Percentiles rank a stretch among this genome's conserved stretches.
phyloP scores from a whole-genome alignment of 2,888 invertebrate species.

The Oscheius onirici region DNA sequence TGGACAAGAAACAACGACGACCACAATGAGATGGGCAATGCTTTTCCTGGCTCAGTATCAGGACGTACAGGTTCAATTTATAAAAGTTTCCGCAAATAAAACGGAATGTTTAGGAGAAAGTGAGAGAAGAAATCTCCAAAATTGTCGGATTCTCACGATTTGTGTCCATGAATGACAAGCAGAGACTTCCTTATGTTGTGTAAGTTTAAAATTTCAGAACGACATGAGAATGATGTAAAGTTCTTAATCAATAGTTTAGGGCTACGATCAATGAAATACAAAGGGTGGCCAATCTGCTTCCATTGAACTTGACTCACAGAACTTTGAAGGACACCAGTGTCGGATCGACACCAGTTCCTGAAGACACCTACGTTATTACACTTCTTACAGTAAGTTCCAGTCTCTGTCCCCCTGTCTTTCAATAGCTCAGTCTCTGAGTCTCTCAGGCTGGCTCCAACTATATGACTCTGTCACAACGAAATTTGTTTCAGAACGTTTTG shows the following conservation, averaged over 20 bases:
- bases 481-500: not conserved
- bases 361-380: constrained; percentile 32
- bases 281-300: constrained; percentile 41
- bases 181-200: constrained; percentile 38
- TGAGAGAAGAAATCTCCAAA: constrained; percentile 40
- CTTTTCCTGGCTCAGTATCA: constrained; percentile 49
- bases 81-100: too few species aligned
- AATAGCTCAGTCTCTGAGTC: too few species aligned
- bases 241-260: constrained; percentile 4
- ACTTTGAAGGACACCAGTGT: constrained; percentile 25
- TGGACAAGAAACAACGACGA: constrained; percentile 60
- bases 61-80: constrained; percentile 14
- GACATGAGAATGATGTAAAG: too few species aligned
- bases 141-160: constrained; percentile 37
- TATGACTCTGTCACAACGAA: too few species aligned
- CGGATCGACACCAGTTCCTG: constrained; percentile 26
- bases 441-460: too few species aligned
- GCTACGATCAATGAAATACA: constrained; percentile 44
- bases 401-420: too few species aligned
- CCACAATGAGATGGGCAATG: constrained; percentile 49
- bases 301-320: constrained; percentile 34
- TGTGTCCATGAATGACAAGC: constrained; percentile 43
- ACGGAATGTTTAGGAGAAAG: constrained; percentile 40
- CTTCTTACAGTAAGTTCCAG: constrained; percentile 26
- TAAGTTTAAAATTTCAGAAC: not conserved